A percentile compares a stretch with the other conserved stretches of the same genome.
These are phyloP conservation scores for Pseudopodoces humilis DNA, from an alignment of 2,113 vertebrate genomes.

Conservation along the genomic window DNA sequence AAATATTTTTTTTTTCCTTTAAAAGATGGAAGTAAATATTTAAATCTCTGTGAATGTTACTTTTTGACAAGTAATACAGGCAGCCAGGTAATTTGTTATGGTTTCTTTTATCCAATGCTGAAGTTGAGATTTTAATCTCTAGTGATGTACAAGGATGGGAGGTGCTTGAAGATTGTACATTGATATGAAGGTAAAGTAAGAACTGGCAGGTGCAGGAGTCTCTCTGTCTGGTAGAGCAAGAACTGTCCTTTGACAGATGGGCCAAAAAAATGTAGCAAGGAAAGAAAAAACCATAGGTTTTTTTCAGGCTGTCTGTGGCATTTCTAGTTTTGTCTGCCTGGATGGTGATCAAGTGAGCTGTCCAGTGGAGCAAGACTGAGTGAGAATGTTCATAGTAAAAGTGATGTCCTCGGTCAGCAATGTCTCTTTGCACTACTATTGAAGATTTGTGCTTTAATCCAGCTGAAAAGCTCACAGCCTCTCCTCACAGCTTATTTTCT, in stretches of 20 bases:
- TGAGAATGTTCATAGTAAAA: background rate
- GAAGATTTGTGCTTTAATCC: conserved; percentile 1
- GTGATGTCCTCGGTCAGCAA: background rate
- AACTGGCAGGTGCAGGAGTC: background rate
- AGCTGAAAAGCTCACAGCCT: background rate
- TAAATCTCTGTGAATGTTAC: background rate
- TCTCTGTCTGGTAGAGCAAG: background rate
- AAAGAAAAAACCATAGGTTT: no score
- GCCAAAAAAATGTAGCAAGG: background rate
- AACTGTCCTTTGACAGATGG: background rate
- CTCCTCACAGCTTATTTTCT: background rate
- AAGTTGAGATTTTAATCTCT: background rate
- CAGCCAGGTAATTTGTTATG: background rate
- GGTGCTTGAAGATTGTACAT: background rate
- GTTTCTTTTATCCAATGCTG: background rate
- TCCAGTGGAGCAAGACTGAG: background rate
- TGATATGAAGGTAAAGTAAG: background rate
- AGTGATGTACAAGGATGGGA: background rate
- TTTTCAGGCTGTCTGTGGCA: background rate
- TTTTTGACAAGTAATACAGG: background rate
- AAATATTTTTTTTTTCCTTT: background rate
- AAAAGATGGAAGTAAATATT: background rate
- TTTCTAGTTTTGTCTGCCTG: background rate
- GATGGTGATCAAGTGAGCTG: background rate
- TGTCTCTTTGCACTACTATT: background rate